Conservation (phyloP, 2,888 invertebrate genomes). For the Cantharis nigra region DNA sequence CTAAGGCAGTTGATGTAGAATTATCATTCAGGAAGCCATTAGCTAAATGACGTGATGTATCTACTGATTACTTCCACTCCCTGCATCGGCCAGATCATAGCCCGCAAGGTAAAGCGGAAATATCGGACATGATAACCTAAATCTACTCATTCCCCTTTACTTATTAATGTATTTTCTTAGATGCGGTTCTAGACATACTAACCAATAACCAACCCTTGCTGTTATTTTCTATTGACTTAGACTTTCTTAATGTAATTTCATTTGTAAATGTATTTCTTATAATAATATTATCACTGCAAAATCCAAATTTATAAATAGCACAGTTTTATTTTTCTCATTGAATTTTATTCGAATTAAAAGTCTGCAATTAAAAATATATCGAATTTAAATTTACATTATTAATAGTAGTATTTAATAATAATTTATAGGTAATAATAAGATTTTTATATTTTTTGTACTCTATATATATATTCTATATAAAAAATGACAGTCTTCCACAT, state of each 20-base stretch:
- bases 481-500: too few relatives aligned
- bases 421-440: too few relatives aligned
- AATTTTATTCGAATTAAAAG: neutral
- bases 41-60: constrained; percentile 58
- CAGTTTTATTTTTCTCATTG: neutral
- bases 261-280: neutral
- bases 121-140: constrained; percentile 35
- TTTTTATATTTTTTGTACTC: too few relatives aligned
- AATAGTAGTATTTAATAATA: too few relatives aligned
- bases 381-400: too few relatives aligned
- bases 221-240: neutral
- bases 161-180: constrained; percentile 37
- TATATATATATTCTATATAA: too few relatives aligned
- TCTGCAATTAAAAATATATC: neutral
- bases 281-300: neutral
- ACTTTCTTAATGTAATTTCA: neutral
- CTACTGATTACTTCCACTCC: constrained; percentile 55
- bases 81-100: constrained; percentile 35
- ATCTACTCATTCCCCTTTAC: constrained; percentile 18
- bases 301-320: neutral
- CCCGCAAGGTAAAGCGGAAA: constrained; percentile 44
- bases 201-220: neutral
- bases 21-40: constrained; percentile 58
- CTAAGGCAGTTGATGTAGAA: constrained; percentile 46
- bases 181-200: constrained; percentile 16